Evolutionary conservation across 1,140 invertebrate species (phyloP), one percentile per base, ranked within the genome.

Genomic region (Halictus rubicundus): DNA sequence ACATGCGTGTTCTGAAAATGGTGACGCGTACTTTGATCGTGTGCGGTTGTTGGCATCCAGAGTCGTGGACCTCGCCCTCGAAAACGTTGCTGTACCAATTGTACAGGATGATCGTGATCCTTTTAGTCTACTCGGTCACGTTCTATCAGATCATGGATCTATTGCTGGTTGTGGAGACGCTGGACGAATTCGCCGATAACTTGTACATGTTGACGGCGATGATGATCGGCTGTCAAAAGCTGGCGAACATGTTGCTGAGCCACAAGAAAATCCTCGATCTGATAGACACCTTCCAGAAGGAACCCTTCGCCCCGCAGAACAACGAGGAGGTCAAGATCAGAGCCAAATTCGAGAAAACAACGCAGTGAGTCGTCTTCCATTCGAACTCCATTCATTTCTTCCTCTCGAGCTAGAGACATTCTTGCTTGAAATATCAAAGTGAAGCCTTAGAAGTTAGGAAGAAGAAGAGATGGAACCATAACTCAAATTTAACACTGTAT

Each of bases 191-290:
- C 4, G 80, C 83, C 1, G 81, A 88, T 32, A 86, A 84, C 68
- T 71, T 87, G 14, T 89, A 83, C 21, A 68, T 89, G n/a, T 27
- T 84, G 6, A 57, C 89, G 14, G 79, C 86, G 1, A 73, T 87
- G 25, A 32, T 76, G 0, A 69, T 82, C 16, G 72, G 65, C 1
- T 78, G 82, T 6, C 74, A 68, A 0, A 90, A 90, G 69, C 25
- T 82, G 1, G 14, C 57, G 7, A 84, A 75, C 5, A 1, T 89
- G 19, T 21, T 84, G 14, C 5, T 68, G 1, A 81, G 70, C 46
- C 78, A 78, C 1, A 23, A 37, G 10, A 78, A 80, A 3, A 77
- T 90, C 1, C 52, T 73, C 19, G n/a, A 25, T 3, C 37, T 88
- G 10, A 66, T 75, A 9, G n/a, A 80, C 1, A 64, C 46, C 19